These are phyloP conservation scores for Drosophila pachea DNA, from an alignment of 1,140 invertebrate species.

Conservation along the genomic window DNA sequence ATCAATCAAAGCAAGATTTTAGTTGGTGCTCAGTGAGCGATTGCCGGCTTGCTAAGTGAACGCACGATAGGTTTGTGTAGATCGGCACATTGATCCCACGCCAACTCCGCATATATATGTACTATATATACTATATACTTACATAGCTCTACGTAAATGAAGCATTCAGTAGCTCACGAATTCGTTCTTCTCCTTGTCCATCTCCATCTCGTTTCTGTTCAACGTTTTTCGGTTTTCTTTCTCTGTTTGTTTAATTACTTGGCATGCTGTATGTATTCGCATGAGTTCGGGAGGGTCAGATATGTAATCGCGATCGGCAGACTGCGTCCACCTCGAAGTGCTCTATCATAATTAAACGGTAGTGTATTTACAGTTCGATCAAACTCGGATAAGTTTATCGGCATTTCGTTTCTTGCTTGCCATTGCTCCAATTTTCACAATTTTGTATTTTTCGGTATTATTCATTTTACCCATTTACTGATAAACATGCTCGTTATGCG, in stretches of 20 bases:
- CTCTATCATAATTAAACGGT: too few relatives aligned
- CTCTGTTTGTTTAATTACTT: constrained; percentile 38
- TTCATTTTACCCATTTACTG: constrained; percentile 28
- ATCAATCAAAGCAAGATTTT: constrained; percentile 45
- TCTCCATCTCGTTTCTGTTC: constrained; percentile 1
- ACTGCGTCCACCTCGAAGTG: too few relatives aligned
- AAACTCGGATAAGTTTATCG: background rate
- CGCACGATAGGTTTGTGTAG: constrained; percentile 27
- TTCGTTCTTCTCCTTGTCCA: background rate
- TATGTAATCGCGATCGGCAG: too few relatives aligned
- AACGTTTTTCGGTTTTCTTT: background rate
- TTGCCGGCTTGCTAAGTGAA: too few relatives aligned
- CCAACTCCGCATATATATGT: background rate
- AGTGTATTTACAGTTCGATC: constrained; percentile 5
- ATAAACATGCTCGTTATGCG: constrained; percentile 14
- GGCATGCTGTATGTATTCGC: constrained; percentile 28
- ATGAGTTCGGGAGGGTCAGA: constrained; percentile 9
- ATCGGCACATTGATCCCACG: constrained; percentile 19
- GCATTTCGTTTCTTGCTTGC: background rate
- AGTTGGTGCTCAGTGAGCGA: constrained; percentile 20
- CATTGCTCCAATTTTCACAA: background rate
- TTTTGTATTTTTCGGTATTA: background rate
- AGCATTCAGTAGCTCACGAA: background rate
- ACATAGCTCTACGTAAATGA: background rate
- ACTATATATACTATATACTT: background rate